Evolutionary conservation across 2,888 invertebrate genomes (phyloP).

Genomic region (Orthosia incerta): DNA sequence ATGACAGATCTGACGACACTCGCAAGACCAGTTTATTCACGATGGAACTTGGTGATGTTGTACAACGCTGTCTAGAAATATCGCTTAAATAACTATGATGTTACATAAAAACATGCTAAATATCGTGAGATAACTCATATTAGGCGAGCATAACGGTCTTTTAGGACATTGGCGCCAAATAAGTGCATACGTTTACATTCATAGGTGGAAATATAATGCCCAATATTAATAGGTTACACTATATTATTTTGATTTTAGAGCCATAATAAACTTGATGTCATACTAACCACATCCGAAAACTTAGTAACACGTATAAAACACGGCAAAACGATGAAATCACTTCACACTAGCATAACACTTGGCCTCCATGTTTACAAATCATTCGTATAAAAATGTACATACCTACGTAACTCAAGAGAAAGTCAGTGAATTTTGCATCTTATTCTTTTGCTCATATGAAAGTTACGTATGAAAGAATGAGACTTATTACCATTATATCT

Average conservation of each 20-base stretch:
- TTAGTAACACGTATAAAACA: slow-evolving; percentile 65
- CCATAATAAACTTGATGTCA: slow-evolving; percentile 46
- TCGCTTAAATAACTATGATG: slow-evolving; percentile 51
- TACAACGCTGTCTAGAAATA: slow-evolving; percentile 60
- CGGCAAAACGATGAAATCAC: slow-evolving; percentile 72
- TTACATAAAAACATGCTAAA: slow-evolving; percentile 59
- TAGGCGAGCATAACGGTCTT: slow-evolving; percentile 85
- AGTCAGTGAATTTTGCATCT: slow-evolving; percentile 80
- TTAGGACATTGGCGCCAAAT: slow-evolving; percentile 90
- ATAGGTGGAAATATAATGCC: slow-evolving; percentile 53
- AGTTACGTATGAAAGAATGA: slow-evolving; percentile 74
- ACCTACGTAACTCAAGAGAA: slow-evolving; percentile 81
- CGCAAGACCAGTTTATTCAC: slow-evolving; percentile 86
- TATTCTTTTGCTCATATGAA: slow-evolving; percentile 77
- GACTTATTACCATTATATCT: slow-evolving; percentile 76
- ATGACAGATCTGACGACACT: slow-evolving; percentile 90
- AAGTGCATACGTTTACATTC: slow-evolving; percentile 89
- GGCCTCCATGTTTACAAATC: slow-evolving; percentile 91
- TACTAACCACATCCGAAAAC: slow-evolving; percentile 77
- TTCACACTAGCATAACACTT: slow-evolving; percentile 82
- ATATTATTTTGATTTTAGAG: slow-evolving; percentile 43
- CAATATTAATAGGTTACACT: slow-evolving; percentile 54
- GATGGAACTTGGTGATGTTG: slow-evolving; percentile 73
- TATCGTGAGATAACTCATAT: slow-evolving; percentile 62
- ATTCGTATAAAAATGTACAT: slow-evolving; percentile 83